A percentile compares a stretch with the other conserved stretches of the same genome.
Evolutionary conservation across 2,888 invertebrate genomes (phyloP).

Genomic region (Drosophila setosimentum): DNA sequence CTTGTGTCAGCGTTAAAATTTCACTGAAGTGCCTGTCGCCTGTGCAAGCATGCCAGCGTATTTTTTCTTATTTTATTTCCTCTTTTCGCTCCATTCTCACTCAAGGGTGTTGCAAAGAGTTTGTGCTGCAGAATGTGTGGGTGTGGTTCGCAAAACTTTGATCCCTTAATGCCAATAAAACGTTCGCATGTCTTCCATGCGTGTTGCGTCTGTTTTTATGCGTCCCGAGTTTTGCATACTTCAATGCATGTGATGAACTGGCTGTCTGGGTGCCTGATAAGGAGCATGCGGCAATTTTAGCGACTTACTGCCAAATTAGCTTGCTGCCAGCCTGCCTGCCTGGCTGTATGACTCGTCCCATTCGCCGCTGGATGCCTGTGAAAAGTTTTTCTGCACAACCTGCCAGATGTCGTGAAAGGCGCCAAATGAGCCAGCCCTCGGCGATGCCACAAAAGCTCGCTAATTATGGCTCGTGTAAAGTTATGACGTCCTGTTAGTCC

Average conservation of each 20-base stretch:
- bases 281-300: slow-evolving; percentile 62
- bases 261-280: slow-evolving; percentile 57
- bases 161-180: slow-evolving; percentile 81
- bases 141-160: slow-evolving; percentile 61
- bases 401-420: slow-evolving; percentile 42
- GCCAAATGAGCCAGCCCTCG: slow-evolving; percentile 54
- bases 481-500: slow-evolving; percentile 38
- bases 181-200: slow-evolving; percentile 75
- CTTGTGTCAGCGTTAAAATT: slow-evolving; percentile 79
- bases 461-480: slow-evolving; percentile 73
- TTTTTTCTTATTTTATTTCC: slow-evolving; percentile 7
- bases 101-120: slow-evolving; percentile 75
- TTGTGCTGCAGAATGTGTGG: slow-evolving; percentile 38
- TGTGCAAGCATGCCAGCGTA: slow-evolving; percentile 63
- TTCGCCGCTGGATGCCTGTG: background rate
- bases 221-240: slow-evolving; percentile 59
- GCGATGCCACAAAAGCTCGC: slow-evolving; percentile 57
- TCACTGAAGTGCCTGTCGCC: slow-evolving; percentile 70
- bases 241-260: slow-evolving; percentile 62
- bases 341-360: background rate
- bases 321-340: slow-evolving; percentile 9
- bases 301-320: slow-evolving; percentile 62
- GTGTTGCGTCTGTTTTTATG: slow-evolving; percentile 75
- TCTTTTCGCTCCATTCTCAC: slow-evolving; percentile 31
- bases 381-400: slow-evolving; percentile 51